Evolutionary conservation across 1,140 invertebrate species (phyloP), one percentile per base, ranked within the genome.

Genomic region (Conus betulinus): DNA sequence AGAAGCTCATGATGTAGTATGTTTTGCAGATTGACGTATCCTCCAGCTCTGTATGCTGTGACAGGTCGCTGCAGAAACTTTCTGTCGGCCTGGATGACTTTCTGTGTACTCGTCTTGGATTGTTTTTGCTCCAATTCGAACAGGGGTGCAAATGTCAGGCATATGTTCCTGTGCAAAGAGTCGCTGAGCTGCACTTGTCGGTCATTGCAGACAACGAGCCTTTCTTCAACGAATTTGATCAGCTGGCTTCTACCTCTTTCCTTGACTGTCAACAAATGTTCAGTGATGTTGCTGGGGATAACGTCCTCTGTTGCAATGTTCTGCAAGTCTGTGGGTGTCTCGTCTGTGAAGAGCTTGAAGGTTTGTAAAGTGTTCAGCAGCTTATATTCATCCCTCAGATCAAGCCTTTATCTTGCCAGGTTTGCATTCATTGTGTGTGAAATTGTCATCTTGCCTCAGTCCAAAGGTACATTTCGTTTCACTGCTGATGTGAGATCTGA

Each of bases 231-330:
- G 23, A 71, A 71, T 15, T 23, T 71, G 67, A 20, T 71, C 67
- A 71, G 67, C 67, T 71, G 67, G 13, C 15, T 17, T 71, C 20
- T 7, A 23, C 67, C 67, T 20, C 23, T 71, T 71, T 71, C 67
- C 13, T 23, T 15, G 13, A 23, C 67, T 71, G 5, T 71, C 67
- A 71, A 23, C 67, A 71, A 23, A 71, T 71, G 23, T 71, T n/a
- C 67, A 20, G 13, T 23, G 15, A 71, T 71, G 67, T 71, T 23
- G 13, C 23, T 23, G 13, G 67, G 13, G 67, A 71, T 23, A 71
- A 71, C 23, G 67, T 71, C 67, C 67, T 71, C 20, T 71, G 67
- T 71, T 71, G 67, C 67, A 71, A 71, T 71, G 67, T 71, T 71
- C n/a, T n/a, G n/a, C n/a, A n/a, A n/a, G n/a, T n/a, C n/a, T n/a